These are phyloP conservation scores for Cyprinodon brontotheroides DNA, from an alignment of 2,113 vertebrate species.

Conservation along the genomic window DNA sequence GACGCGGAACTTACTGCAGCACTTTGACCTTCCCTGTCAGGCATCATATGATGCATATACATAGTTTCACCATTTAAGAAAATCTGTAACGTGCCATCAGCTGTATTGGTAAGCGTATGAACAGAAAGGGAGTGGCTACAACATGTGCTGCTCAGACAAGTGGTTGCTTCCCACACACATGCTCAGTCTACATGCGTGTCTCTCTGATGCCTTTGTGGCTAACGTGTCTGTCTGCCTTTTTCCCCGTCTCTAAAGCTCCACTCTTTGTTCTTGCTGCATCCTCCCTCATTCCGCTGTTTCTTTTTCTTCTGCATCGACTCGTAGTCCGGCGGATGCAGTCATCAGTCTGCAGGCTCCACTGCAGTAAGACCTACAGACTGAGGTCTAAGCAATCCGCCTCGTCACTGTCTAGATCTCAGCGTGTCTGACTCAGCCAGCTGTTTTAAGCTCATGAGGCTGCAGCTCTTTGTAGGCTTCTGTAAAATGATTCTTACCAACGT, in stretches of 20 bases:
- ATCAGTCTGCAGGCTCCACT: constrained; percentile 44
- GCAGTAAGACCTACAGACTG: constrained; percentile 63
- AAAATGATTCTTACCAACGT: constrained; percentile 28
- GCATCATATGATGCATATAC: not conserved
- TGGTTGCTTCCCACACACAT: constrained; percentile 45
- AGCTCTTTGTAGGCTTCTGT: constrained; percentile 40
- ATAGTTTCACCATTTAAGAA: not conserved
- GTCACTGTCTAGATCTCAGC: constrained; percentile 39
- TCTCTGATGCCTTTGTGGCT: constrained; percentile 22
- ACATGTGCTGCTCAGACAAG: constrained; percentile 37
- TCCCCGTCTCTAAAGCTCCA: constrained; percentile 12
- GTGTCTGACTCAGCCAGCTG: constrained; percentile 27
- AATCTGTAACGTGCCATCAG: not conserved
- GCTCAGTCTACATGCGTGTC: constrained; percentile 23
- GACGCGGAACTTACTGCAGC: constrained; percentile 25
- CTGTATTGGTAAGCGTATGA: constrained; percentile 9
- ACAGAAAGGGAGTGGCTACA: constrained; percentile 66
- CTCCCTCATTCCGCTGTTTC: constrained; percentile 11
- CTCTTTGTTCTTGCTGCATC: constrained; percentile 68
- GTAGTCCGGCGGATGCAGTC: constrained; percentile 49
- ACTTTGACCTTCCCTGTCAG: constrained; percentile 46
- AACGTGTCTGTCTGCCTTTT: constrained; percentile 36
- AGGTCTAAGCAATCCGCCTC: constrained; percentile 44
- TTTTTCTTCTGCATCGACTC: constrained; percentile 47
- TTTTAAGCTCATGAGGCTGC: constrained; percentile 26